These are phyloP conservation scores for Liopterus haemorrhoidalis DNA, from an alignment of 2,888 invertebrate genomes.

Conservation along the genomic window DNA sequence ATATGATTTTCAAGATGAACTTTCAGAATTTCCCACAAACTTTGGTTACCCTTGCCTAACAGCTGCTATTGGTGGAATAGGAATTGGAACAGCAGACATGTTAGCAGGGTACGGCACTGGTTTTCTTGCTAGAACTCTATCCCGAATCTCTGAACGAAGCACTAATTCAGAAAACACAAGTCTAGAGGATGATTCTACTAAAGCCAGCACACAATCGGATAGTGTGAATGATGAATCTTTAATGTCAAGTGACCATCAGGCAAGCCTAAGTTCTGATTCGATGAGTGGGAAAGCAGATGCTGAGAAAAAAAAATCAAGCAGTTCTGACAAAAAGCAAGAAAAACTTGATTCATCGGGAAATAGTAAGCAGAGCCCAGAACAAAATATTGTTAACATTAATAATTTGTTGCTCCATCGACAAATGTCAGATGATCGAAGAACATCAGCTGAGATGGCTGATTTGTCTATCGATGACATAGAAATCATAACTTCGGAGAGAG, in stretches of 20 bases:
- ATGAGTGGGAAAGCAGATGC: slow-evolving; percentile 59
- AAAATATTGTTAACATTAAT: slow-evolving; percentile 38
- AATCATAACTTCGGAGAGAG: slow-evolving; percentile 45
- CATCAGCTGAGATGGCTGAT: slow-evolving; percentile 79
- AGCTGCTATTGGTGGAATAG: slow-evolving; percentile 48
- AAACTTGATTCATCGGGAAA: slow-evolving; percentile 22
- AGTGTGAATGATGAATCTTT: slow-evolving; percentile 79
- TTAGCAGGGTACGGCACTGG: slow-evolving; percentile 64
- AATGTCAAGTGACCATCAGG: slow-evolving; percentile 78
- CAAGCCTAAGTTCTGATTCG: slow-evolving; percentile 78
- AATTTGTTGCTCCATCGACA: slow-evolving; percentile 45
- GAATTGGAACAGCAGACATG: slow-evolving; percentile 58
- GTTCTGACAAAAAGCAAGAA: slow-evolving; percentile 20
- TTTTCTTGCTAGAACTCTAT: slow-evolving; percentile 71
- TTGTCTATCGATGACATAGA: slow-evolving; percentile 65
- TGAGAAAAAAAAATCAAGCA: slow-evolving; percentile 39
- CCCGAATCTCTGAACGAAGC: slow-evolving; percentile 81
- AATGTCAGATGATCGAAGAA: slow-evolving; percentile 74
- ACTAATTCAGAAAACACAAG: slow-evolving; percentile 85
- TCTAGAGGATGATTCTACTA: slow-evolving; percentile 79
- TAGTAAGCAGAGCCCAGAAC: slow-evolving; percentile 34
- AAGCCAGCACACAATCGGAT: slow-evolving; percentile 76
- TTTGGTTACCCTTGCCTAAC: slow-evolving; percentile 65
- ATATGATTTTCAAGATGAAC: slow-evolving; percentile 67
- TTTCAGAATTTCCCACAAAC: slow-evolving; percentile 68